These are phyloP conservation scores for Aphelocoma coerulescens DNA, from an alignment of 2,113 vertebrate genomes.

Conservation along the genomic window DNA sequence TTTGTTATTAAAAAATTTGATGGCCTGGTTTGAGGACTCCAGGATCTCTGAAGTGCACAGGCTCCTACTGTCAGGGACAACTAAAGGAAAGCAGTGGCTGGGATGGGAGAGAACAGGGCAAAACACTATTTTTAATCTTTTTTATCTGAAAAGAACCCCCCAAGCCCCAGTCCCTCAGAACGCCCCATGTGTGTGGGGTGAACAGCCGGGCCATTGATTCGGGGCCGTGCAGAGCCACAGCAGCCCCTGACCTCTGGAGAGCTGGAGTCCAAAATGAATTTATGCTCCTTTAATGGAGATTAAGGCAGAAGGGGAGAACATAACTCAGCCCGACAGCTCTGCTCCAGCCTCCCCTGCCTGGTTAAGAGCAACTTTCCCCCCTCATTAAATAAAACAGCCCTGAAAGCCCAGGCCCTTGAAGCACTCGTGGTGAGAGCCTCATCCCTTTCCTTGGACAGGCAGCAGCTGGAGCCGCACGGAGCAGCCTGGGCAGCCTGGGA, in stretches of 20 bases:
- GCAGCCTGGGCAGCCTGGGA: background rate
- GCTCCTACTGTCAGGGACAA: background rate
- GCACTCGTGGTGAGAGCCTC: constrained; percentile 15
- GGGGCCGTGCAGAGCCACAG: background rate
- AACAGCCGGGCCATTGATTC: background rate
- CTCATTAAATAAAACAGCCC: background rate
- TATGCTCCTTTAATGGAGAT: constrained; percentile 40
- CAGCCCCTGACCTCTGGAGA: background rate
- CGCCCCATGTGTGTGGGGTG: background rate
- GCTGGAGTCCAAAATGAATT: constrained; percentile 7
- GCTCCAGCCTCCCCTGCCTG: background rate
- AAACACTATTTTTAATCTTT: rapidly evolving
- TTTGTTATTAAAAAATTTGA: background rate
- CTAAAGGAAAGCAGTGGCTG: background rate
- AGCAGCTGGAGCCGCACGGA: background rate
- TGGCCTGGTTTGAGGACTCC: rapidly evolving
- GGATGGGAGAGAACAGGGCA: background rate
- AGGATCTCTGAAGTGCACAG: background rate
- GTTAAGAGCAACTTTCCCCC: background rate
- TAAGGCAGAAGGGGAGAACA: constrained; percentile 29
- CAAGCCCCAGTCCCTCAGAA: background rate
- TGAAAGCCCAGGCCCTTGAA: constrained; percentile 4
- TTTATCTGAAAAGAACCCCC: background rate
- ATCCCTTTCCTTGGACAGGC: constrained; percentile 32
- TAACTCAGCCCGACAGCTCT: constrained; percentile 22